These are phyloP conservation scores for Bombycilla garrulus DNA, from an alignment of 2,113 vertebrate species.

Conservation along the genomic window DNA sequence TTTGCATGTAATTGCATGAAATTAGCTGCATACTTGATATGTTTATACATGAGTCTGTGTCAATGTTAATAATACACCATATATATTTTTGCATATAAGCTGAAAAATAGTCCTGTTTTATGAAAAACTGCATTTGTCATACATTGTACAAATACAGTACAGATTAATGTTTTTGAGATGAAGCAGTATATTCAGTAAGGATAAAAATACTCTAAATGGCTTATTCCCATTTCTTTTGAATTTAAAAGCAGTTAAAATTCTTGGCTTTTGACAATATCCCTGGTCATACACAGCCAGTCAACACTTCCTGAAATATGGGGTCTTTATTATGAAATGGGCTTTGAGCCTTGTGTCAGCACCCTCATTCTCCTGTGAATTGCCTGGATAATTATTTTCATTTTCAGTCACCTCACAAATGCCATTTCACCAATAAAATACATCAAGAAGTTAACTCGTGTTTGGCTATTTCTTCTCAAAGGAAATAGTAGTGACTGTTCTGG, in stretches of 20 bases:
- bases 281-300: background rate
- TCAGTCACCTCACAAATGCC: background rate
- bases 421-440: background rate
- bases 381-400: background rate
- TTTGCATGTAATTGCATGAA: background rate
- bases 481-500: background rate
- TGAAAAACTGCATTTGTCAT: background rate
- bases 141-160: background rate
- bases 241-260: background rate
- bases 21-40: background rate
- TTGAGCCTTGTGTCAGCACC: background rate
- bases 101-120: background rate
- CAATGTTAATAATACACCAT: background rate
- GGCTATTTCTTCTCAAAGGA: background rate
- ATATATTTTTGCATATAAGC: background rate
- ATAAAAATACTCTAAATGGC: background rate
- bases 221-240: background rate
- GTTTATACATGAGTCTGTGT: background rate
- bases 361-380: background rate
- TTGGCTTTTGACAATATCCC: fast-evolving
- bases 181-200: background rate
- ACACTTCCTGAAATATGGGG: background rate
- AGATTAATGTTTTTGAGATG: background rate
- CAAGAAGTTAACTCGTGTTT: background rate
- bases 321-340: background rate